Conservation (phyloP, 2,113 vertebrate genomes). For the Ciconia boyciana region DNA sequence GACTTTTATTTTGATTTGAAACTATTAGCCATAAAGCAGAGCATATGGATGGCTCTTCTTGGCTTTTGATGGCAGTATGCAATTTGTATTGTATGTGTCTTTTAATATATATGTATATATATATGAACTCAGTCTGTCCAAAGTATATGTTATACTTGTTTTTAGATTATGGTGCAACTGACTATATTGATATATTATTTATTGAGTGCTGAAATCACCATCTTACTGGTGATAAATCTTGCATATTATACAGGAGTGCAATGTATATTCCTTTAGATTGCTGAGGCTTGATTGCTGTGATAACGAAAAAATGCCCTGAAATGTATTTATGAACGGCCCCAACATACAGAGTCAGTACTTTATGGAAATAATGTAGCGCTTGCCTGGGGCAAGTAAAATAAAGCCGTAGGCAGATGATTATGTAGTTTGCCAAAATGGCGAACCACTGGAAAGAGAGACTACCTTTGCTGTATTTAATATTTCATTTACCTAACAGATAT, state of each 20-base stretch:
- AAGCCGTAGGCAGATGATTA: slow-evolving; percentile 38
- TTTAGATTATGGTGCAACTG: slow-evolving; percentile 80
- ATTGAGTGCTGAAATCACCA: slow-evolving; percentile 79
- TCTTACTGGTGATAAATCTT: slow-evolving; percentile 72
- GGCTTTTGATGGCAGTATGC: slow-evolving; percentile 69
- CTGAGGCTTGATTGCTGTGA: slow-evolving; percentile 77
- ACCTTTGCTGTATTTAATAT: slow-evolving; percentile 53
- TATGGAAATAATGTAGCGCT: slow-evolving; percentile 37
- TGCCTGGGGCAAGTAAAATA: slow-evolving; percentile 66
- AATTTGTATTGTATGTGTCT: slow-evolving; percentile 71
- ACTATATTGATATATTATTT: slow-evolving; percentile 83
- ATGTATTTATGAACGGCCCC: slow-evolving; percentile 69
- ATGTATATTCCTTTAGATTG: slow-evolving; percentile 81
- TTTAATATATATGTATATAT: slow-evolving; percentile 66
- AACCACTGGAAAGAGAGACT: slow-evolving; percentile 21
- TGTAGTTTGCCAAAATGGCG: slow-evolving; percentile 6
- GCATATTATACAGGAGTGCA: slow-evolving; percentile 79
- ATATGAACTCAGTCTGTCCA: slow-evolving; percentile 68
- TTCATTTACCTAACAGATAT: neutral
- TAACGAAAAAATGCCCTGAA: slow-evolving; percentile 70
- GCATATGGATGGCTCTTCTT: slow-evolving; percentile 44
- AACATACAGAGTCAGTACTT: slow-evolving; percentile 29
- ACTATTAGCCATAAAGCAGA: slow-evolving; percentile 62
- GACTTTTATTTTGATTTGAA: slow-evolving; percentile 41
- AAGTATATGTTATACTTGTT: slow-evolving; percentile 72